Evolutionary conservation across 2,888 invertebrate genomes (phyloP), one percentile per base, ranked within the genome.

Genomic region (Leuctra nigra): DNA sequence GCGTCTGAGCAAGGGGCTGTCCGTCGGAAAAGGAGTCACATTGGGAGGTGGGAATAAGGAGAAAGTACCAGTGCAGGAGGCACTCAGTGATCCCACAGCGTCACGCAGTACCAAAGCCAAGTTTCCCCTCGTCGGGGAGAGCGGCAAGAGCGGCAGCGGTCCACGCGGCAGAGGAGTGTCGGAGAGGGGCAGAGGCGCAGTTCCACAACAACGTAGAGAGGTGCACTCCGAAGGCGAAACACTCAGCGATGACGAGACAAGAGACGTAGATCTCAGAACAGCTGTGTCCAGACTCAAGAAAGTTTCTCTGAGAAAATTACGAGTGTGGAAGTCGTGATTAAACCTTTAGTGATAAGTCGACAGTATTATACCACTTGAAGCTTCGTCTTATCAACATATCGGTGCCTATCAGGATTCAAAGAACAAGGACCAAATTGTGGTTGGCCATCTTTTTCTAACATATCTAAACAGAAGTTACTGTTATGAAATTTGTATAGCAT

Each of bases 201-300:
- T 58, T 68, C 72, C 63, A 71, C 69, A 63, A 70, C 72, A 66
- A 7, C 62, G 75, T 72, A 70, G 86, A 67, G 79, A 85, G 73
- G 84, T 84, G 1, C 86, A 86, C 65, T 86, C 86, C 0, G 86
- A 87, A 67, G 86, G 86, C 1, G 86, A 86, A 67, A 77, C 81
- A 1, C 69, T 79, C 4, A 83, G 83, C 29, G 84, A 84, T 57
- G 80, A 79, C 41, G 81, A 81, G 56, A 68, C 71, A 24, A 75
- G 76, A 61, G 80, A 81, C 54, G 81, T 83, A 53, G 88, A 88
- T 67, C 78, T 88, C 0, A 73, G 87, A 63, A 82, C 84, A 20
- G 84, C 87, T 13, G 86, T 88, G 55, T 82, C 86, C 4, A 78
- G 88, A 58, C 78, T 90, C 68, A 89, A 89, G 74, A 83, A 86